Base-by-base conservation (phyloP, 2,113 vertebrate genomes). In the Leptocoma aspasia region DNA sequence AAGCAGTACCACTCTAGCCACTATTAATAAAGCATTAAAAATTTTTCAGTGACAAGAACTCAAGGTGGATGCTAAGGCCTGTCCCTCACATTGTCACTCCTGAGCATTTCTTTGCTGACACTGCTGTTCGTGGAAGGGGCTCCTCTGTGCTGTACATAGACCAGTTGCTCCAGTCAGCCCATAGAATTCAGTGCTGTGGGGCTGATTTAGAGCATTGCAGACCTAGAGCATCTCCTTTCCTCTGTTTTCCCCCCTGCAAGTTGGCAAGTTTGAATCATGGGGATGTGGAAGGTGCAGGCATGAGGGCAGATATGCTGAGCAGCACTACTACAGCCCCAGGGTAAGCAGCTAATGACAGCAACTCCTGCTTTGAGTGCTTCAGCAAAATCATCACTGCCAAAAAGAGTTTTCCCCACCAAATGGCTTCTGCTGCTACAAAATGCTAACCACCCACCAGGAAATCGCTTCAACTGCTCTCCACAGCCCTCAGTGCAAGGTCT, bases 241-340 rank as follows among this genome's bases (percentile, higher is more conserved):
- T 86, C 60, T 61, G 10, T 47, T 44, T 82, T 86, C 14, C 21
- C 13, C 45, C 15, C 3, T 76, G 30, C 14, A 41, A 0, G 0
- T 15, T 22, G 50, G 13, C 33, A 72, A 47, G 8, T 52, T 52
- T 0, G 1, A 64, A 61, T 31, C 2, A 1, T 3, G 14, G 9
- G 26, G 13, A 60, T 50, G 35, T 6, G 7, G 22, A 63, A 7
- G 28, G 14, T 61, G 31, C 52, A 75, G 70, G 28, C 2, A 0
- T 9, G 23, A 66, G 17, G 19, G n/a, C 2, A 4, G 13, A 9
- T 28, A 8, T 82, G 18, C 24, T 59, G 31, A 57, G 71, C 26
- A 84, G 39, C 15, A 8, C 37, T 26, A 6, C 28, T 35, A 10
- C 28, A 53, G 39, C 17, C 42, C 24, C 33, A 45, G 21, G 21